These are phyloP conservation scores for Temnothorax longispinosus DNA, from an alignment of 1,140 invertebrate genomes.

Conservation along the genomic window DNA sequence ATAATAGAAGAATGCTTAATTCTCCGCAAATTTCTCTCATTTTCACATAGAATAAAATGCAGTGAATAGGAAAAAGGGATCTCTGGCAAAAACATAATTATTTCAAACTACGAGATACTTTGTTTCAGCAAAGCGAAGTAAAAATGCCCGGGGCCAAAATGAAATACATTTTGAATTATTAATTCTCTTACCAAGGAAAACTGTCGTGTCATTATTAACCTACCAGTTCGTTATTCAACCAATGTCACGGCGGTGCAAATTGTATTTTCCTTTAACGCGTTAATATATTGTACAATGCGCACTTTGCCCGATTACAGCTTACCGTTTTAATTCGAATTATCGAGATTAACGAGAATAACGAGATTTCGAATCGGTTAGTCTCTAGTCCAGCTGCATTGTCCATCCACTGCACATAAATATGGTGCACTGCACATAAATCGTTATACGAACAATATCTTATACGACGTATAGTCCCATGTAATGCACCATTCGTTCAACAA, in stretches of 20 bases:
- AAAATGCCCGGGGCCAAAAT: constrained; percentile 5
- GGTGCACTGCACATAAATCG: neutral
- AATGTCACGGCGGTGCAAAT: neutral
- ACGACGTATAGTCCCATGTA: neutral
- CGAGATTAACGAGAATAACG: neutral
- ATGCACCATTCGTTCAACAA: constrained; percentile 42
- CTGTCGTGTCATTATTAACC: neutral
- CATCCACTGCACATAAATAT: neutral
- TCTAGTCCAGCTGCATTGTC: neutral
- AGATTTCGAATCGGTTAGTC: neutral
- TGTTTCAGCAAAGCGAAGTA: constrained; percentile 17
- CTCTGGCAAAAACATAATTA: constrained; percentile 44
- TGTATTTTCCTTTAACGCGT: neutral
- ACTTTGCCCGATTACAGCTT: neutral
- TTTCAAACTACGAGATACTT: constrained; percentile 42
- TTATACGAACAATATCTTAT: neutral
- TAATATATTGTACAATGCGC: neutral
- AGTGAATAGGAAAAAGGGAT: constrained; percentile 9
- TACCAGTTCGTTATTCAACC: neutral
- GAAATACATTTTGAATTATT: constrained; percentile 43
- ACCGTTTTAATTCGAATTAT: neutral
- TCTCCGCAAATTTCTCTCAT: constrained; percentile 29
- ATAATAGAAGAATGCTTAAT: constrained; percentile 38
- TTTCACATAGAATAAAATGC: constrained; percentile 23
- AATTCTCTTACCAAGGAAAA: constrained; percentile 7